phyloP scores from a whole-genome alignment of 2,888 invertebrate genomes.

The Brachyopa scutellaris region DNA sequence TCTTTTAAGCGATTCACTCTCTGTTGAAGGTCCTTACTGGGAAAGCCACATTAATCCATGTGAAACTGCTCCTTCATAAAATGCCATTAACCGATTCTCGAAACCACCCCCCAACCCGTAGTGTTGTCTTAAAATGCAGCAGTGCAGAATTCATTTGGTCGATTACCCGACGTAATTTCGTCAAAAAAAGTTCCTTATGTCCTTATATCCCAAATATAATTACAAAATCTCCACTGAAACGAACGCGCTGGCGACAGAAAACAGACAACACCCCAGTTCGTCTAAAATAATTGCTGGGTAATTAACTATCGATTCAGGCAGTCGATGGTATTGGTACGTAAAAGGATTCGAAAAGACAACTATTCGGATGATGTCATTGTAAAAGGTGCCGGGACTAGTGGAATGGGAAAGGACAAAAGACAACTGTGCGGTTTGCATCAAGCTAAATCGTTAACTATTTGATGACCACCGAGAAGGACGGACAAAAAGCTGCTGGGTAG shows the following conservation, averaged over 20 bases:
- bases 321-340: neutral
- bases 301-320: constrained; percentile 42
- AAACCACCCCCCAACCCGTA: no score
- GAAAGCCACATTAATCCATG: no score
- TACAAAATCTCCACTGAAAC: neutral
- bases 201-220: constrained; percentile 3
- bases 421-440: constrained; percentile 13
- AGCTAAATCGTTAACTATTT: constrained; percentile 11
- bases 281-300: constrained; percentile 32
- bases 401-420: neutral
- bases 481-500: neutral
- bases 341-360: no score
- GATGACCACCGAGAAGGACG: neutral
- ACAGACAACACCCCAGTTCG: constrained; percentile 7
- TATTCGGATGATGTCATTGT: no score
- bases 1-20: neutral
- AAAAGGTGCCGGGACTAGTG: no score
- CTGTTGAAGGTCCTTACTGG: neutral
- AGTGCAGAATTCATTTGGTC: no score
- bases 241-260: neutral
- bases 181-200: neutral
- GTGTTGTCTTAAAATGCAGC: no score
- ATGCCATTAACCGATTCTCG: no score
- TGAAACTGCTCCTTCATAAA: no score
- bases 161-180: no score